Conservation (phyloP, 2,113 vertebrate species). For the Guaruba guarouba region DNA sequence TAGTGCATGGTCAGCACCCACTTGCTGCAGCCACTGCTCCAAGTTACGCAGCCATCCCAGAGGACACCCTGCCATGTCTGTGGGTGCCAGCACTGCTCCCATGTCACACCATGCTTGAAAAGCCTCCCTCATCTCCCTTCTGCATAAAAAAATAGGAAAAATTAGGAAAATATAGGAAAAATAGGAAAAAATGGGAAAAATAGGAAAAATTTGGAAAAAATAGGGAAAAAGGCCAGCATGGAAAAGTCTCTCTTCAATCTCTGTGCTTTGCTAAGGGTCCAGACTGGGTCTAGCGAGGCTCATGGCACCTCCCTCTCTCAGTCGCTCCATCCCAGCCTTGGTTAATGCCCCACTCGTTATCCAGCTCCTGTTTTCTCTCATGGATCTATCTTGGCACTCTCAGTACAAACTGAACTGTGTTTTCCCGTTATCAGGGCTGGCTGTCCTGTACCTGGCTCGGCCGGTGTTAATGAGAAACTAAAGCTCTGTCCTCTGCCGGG, state of each 20-base stretch:
- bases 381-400: background rate
- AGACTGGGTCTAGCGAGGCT: fast-evolving
- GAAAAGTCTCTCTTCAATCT: background rate
- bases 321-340: background rate
- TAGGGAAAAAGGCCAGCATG: background rate
- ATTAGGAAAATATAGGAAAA: background rate
- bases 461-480: background rate
- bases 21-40: background rate
- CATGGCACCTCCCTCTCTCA: background rate
- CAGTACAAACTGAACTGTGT: background rate
- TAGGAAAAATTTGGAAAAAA: background rate
- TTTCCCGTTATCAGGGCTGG: background rate
- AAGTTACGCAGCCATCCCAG: background rate
- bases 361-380: background rate
- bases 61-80: background rate
- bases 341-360: background rate
- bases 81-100: background rate
- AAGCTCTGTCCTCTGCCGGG: background rate
- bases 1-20: background rate
- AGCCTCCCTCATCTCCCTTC: background rate
- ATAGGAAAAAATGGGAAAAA: background rate
- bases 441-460: fast-evolving
- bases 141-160: background rate
- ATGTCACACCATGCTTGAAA: background rate
- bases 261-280: background rate